Percentiles rank a stretch among this genome's conserved stretches.
phyloP scores from a whole-genome alignment of 2,888 invertebrate genomes.

The Harpalus rufipes region DNA sequence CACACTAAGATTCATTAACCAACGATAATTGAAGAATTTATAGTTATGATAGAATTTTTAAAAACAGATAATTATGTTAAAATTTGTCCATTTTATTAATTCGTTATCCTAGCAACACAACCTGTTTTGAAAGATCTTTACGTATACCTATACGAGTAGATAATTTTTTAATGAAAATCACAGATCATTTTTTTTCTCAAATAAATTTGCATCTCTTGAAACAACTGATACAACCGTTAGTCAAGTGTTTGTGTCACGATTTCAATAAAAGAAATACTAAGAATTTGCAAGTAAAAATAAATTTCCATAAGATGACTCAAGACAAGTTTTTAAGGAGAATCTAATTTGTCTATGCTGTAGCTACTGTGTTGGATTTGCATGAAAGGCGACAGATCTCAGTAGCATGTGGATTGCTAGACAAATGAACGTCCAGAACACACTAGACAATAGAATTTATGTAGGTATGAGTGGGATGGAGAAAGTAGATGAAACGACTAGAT shows the following conservation, averaged over 20 bases:
- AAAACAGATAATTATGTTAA: too few species aligned
- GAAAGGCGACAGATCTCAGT: slow-evolving; percentile 16
- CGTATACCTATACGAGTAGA: too few species aligned
- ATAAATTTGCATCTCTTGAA: not conserved
- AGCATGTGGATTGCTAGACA: slow-evolving; percentile 11
- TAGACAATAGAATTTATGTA: slow-evolving; percentile 1
- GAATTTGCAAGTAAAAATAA: slow-evolving; percentile 12
- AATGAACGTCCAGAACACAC: not conserved
- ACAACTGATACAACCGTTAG: not conserved
- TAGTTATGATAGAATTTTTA: too few species aligned
- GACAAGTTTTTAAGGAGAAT: not conserved
- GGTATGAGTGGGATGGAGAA: not conserved
- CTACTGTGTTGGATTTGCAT: slow-evolving; percentile 11
- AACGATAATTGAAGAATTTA: too few species aligned
- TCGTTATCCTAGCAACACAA: too few species aligned
- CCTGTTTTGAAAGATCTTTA: too few species aligned
- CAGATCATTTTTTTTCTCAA: not conserved
- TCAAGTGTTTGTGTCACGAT: not conserved
- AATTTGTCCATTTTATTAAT: too few species aligned
- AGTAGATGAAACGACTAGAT: not conserved
- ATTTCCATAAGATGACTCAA: slow-evolving; percentile 13
- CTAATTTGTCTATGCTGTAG: slow-evolving; percentile 13
- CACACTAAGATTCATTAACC: too few species aligned
- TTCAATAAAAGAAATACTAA: not conserved
- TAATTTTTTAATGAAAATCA: too few species aligned